Evolutionary conservation across 2,888 invertebrate species (phyloP), one percentile per base, ranked within the genome.

Genomic region (Myathropa florea): DNA sequence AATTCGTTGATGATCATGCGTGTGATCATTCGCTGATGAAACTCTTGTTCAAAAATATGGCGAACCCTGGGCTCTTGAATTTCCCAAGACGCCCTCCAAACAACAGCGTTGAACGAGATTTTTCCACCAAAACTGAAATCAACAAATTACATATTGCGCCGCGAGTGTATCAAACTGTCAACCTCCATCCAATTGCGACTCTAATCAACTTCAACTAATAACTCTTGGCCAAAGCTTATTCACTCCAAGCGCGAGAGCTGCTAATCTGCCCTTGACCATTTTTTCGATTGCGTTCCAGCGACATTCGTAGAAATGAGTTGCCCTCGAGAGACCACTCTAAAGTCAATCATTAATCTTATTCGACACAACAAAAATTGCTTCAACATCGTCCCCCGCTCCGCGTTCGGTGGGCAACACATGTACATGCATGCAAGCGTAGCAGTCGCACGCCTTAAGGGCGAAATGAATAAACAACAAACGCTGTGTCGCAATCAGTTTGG

Each of bases 401-500:
- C 81, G 85, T 82, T 36, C 59, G 46, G 39, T 3, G 2, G n/a
- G 18, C 53, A 33, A 9, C 39, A 18, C 39, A 30, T 7, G 30
- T 33, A 46, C 46, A 46, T 46, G 46, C 78, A 68, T 67, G 83
- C 68, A 59, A 75, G 82, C 78, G 65, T 65, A 82, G 61, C 33
- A 60, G 81, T 64, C 63, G 23, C 53, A 77, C 73, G 81, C 85
- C 85, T 86, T 79, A 86, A 86, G 86, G 86, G 83, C 86, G 78
- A 70, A 61, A 55, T 57, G 71, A 67, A 73, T 59, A 81, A 81
- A 86, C 76, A 83, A 70, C 75, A 30, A 86, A 79, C 60, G 64
- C 57, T 75, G 60, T 86, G 86, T 86, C 78, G 86, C 86, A 86
- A 86, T 86, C 86, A 78, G 70, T 75, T 78, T 79, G 78, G 86